A percentile compares a stretch with the other conserved stretches of the same genome.
Evolutionary conservation across 2,113 vertebrate genomes (phyloP).

Genomic region (Paracanthobrama guichenoti): DNA sequence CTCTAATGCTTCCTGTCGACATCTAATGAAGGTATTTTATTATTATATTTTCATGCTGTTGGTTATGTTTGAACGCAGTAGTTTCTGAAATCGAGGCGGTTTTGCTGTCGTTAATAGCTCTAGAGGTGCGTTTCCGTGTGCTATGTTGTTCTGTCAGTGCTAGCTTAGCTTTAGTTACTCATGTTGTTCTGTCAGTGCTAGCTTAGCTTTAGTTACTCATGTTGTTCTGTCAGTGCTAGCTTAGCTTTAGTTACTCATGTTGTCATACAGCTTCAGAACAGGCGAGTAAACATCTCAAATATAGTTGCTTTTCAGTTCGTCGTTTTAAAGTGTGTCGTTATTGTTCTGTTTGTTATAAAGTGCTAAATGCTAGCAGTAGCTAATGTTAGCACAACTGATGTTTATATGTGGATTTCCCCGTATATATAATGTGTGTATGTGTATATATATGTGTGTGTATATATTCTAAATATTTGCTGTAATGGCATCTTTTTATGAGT

Average conservation of each 20-base stretch:
- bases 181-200: no score
- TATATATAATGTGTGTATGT: no score
- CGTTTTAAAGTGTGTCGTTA: neutral
- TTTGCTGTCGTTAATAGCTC: neutral
- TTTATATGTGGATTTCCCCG: neutral
- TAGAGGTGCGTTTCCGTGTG: neutral
- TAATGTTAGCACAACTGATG: neutral
- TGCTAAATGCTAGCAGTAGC: neutral
- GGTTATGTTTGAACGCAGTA: neutral
- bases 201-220: no score
- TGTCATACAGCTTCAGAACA: neutral
- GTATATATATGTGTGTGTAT: no score
- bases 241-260: no score
- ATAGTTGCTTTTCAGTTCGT: neutral
- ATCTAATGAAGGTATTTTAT: constrained; percentile 9
- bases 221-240: no score
- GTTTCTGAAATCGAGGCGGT: neutral
- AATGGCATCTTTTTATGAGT: no score
- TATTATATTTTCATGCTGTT: neutral
- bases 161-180: neutral
- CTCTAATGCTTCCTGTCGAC: neutral
- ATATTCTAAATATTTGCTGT: no score
- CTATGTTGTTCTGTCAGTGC: neutral
- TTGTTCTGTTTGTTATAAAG: neutral
- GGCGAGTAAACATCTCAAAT: neutral